These are phyloP conservation scores for Eciton burchellii DNA, from an alignment of 1,140 invertebrate species.

Conservation along the genomic window DNA sequence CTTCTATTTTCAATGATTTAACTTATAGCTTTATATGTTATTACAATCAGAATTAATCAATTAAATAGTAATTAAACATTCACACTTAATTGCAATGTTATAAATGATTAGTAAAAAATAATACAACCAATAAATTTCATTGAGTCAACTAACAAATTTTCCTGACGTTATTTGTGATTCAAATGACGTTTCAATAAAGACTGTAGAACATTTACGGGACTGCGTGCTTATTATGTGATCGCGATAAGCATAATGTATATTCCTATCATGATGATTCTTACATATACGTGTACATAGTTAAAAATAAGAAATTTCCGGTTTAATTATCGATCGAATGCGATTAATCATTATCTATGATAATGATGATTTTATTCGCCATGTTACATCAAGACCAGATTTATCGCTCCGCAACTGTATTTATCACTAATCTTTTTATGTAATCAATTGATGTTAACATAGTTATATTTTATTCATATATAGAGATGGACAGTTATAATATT, in stretches of 20 bases:
- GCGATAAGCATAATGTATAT: neutral
- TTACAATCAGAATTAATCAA: no score
- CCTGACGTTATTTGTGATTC: neutral
- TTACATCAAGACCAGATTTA: constrained; percentile 13
- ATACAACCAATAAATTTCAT: no score
- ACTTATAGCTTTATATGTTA: no score
- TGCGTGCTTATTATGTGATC: constrained; percentile 62
- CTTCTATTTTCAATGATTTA: no score
- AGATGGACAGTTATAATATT: no score
- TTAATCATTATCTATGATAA: constrained; percentile 38
- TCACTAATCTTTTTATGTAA: neutral
- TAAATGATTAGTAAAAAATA: no score
- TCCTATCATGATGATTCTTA: constrained; percentile 19
- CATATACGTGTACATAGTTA: neutral
- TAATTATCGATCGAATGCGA: neutral
- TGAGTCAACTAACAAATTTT: no score
- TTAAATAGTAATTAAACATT: no score
- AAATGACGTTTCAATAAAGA: neutral
- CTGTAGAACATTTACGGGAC: neutral
- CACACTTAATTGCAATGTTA: no score
- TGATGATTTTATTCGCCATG: neutral
- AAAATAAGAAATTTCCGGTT: neutral
- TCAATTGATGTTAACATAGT: constrained; percentile 14
- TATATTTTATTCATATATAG: neutral
- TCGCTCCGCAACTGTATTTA: neutral